Evolutionary conservation across 2,888 invertebrate species (phyloP).

Genomic region (Acrobasis suavella): DNA sequence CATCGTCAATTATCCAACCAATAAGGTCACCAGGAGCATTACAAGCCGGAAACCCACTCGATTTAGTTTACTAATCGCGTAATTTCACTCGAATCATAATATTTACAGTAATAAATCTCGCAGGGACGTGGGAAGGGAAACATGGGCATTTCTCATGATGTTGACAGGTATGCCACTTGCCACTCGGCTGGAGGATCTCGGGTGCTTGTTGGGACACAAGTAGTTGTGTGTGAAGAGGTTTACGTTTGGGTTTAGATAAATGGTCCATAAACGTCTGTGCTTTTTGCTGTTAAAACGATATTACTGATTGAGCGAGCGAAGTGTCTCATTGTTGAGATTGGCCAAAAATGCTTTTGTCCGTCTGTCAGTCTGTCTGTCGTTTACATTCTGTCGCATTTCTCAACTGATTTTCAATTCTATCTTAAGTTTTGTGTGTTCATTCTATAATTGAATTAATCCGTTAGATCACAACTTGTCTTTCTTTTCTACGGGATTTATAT

Average conservation of each 20-base stretch:
- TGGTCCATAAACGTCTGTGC: not conserved
- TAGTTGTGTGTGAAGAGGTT: conserved; percentile 1
- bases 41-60: conserved; percentile 16
- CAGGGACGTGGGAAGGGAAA: conserved; percentile 33
- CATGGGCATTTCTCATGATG: conserved; percentile 17
- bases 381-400: too few relatives aligned
- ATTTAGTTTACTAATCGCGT: conserved; percentile 21
- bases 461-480: too few relatives aligned
- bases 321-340: too few relatives aligned
- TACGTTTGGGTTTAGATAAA: not conserved
- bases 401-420: too few relatives aligned
- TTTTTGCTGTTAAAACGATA: not conserved
- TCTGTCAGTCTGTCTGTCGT: too few relatives aligned
- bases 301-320: too few relatives aligned
- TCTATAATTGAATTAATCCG: too few relatives aligned
- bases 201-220: conserved; percentile 16
- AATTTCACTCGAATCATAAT: conserved; percentile 34
- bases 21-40: conserved; percentile 12
- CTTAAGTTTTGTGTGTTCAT: too few relatives aligned
- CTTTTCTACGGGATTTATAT: too few relatives aligned
- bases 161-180: conserved; percentile 17
- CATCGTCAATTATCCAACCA: not conserved
- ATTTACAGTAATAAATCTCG: conserved; percentile 41
- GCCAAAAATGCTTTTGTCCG: too few relatives aligned
- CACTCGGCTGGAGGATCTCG: not conserved